Base-by-base conservation (phyloP, 2,888 invertebrate species). In the Drosophila atripex region DNA sequence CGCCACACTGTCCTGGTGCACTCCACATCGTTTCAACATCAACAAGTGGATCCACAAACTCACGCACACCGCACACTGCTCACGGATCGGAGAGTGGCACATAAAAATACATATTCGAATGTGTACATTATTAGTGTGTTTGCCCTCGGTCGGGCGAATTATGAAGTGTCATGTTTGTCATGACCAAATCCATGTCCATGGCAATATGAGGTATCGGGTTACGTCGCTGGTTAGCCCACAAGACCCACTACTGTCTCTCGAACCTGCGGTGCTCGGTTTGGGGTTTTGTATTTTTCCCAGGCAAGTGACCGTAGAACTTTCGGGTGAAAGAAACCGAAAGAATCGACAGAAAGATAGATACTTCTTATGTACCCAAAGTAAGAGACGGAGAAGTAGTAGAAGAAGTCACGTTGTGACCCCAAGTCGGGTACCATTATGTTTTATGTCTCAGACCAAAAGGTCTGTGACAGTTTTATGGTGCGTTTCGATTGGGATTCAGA, bases 401-500 rank as follows among this genome's bases (percentile, higher is more conserved):
- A 70, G 46, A 51, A 52, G 68, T 68, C 66, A 64, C 68, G 49
- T 68, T n/a, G 68, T 78, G 84, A 78, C 76, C 65, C 69, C 77
- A 75, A 71, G 39, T 35, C 49, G 51, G 55, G 56, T 51, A 57
- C 71, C 58, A 60, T 60, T 84, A 80, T 86, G 76, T 80, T 86
- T 86, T 86, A 86, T 84, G 80, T 56, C 58, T 51, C 41, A 39
- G 52, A 16, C 51, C 71, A 25, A 39, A 53, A 16, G 50, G 61
- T 61, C 61, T 77, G 72, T 84, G 82, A 82, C 87, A 86, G 75
- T 87, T 86, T 82, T 82, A 80, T 87, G 82, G 70, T 61, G 85
- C 85, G 75, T 85, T 87, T 71, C 52, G 76, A 82, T 84, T 86
- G 69, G 78, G 75, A 75, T 66, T 79, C 68, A 7, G 50, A 76